Conservation (phyloP, 2,888 invertebrate species). For the Strigamia crassipes region DNA sequence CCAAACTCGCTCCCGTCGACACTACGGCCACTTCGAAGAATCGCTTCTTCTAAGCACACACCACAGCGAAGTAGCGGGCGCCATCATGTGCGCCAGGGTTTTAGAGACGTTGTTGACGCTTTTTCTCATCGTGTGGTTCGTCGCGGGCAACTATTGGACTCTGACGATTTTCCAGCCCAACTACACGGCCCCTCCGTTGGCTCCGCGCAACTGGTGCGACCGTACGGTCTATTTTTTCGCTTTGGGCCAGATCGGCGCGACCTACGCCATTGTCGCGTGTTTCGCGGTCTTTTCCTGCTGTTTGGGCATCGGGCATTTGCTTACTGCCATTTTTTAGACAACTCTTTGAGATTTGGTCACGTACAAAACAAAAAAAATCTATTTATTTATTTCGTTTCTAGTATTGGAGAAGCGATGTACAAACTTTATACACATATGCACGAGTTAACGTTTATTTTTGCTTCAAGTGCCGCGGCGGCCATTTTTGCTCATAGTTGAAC, state of each 20-base stretch:
- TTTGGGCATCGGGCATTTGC: neutral
- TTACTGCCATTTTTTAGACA: neutral
- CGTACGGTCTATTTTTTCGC: constrained; percentile 77
- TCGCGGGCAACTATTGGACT: constrained; percentile 79
- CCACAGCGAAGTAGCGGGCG: constrained; percentile 56
- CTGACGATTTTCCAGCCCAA: constrained; percentile 76
- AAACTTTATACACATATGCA: too few relatives aligned
- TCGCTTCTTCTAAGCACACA: constrained; percentile 51
- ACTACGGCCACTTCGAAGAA: constrained; percentile 58
- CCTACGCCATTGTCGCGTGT: constrained; percentile 62
- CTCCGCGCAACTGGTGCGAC: constrained; percentile 80
- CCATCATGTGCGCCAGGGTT: constrained; percentile 65
- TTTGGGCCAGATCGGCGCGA: constrained; percentile 71
- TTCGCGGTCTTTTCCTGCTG: neutral
- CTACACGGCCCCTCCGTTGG: constrained; percentile 71
- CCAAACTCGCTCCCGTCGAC: constrained; percentile 68
- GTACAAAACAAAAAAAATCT: too few relatives aligned
- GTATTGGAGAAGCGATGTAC: too few relatives aligned
- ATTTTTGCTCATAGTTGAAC: too few relatives aligned
- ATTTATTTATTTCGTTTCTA: too few relatives aligned
- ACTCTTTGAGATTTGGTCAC: neutral
- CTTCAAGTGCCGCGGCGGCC: too few relatives aligned
- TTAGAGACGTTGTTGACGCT: constrained; percentile 70
- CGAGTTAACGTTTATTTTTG: too few relatives aligned
- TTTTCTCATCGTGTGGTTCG: constrained; percentile 76